These are phyloP conservation scores for Callospermophilus lateralis DNA, from an alignment of 2,113 vertebrate species.

Conservation along the genomic window DNA sequence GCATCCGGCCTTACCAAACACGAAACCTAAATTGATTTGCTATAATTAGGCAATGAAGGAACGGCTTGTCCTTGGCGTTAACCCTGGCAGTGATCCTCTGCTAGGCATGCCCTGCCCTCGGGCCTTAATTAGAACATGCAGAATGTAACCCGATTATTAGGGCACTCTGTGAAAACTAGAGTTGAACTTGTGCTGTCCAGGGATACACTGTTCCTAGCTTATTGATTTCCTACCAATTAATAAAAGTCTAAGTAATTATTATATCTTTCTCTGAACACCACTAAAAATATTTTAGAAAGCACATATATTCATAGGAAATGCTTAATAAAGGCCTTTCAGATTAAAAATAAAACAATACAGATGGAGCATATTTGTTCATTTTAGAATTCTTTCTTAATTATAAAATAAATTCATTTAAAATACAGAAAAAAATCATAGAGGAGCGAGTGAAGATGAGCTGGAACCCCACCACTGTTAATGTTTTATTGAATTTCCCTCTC, in stretches of 20 bases:
- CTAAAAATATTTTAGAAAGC: not conserved
- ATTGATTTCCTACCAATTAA: conserved; percentile 36
- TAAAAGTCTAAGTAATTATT: not conserved
- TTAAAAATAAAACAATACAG: not conserved
- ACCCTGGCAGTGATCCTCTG: conserved; percentile 26
- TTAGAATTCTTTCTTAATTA: conserved; percentile 33
- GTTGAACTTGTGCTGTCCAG: not conserved
- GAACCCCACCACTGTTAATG: not conserved
- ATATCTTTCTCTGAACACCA: not conserved
- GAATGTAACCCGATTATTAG: conserved; percentile 53
- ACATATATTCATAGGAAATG: not conserved
- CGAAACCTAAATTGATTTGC: conserved; percentile 65
- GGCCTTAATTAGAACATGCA: conserved; percentile 64
- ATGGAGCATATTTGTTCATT: not conserved
- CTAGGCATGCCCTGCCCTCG: conserved; percentile 42
- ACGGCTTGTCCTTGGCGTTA: not conserved
- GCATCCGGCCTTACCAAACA: conserved; percentile 47
- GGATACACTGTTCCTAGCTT: not conserved
- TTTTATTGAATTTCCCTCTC: not conserved
- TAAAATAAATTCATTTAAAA: not conserved
- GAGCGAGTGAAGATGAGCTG: not conserved
- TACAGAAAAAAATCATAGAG: not conserved
- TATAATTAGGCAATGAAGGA: conserved; percentile 56
- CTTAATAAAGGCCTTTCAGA: not conserved
- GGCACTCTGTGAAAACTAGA: not conserved